Evolutionary conservation across 35 echinoderm and acorn worm genomes (phyloP), one percentile per base, ranked within the genome.

Genomic region (Hemicentrotus pulcherrimus): DNA sequence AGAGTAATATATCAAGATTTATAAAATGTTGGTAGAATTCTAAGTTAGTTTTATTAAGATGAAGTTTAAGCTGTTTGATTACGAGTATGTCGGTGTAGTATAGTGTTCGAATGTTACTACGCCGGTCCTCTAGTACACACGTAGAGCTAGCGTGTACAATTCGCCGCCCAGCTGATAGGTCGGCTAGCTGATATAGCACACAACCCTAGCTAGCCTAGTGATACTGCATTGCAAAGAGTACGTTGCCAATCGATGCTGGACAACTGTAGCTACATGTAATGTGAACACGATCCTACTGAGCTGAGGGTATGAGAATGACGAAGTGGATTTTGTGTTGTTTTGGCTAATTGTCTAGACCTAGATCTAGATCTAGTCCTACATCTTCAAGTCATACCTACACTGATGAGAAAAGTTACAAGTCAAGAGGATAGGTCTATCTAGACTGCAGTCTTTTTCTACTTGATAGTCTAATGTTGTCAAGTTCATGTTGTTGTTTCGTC

Each of bases 61-160:
- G 46, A 48, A 92, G 91, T 92, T 92, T 48, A 11, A 46, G 91
- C 46, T 28, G 91, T 92, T 92, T 92, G 41, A 52, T 47, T 92
- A n/a, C 47, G 47, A 55, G 45, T 31, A 92, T 92, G 91, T 92
- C 28, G 91, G 91, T 46, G 91, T 92, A 92, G 91, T 92, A 28
- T 9, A 48, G 41, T 47, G n/a, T 31, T 31, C n/a, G 91, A 45
- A 24, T 52, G 28, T 31, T 92, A 55, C 91, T 92, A 46, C 45
- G 91, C 45, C 91, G 41, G 47, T 55, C 9, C 85, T 32, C 24
- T 28, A 7, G 24, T 32, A 89, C 31, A 19, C 87, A 89, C 87
- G 87, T 89, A 89, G 2, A 46, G 31, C 31, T 89, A 13, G 87
- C 87, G 45, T 46, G 87, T 46, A 89, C 87, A 35, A 46, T 55